Percentiles rank a stretch among this genome's conserved stretches.
phyloP scores from a whole-genome alignment of 2,888 invertebrate genomes.

The Plagodis dolabraria region DNA sequence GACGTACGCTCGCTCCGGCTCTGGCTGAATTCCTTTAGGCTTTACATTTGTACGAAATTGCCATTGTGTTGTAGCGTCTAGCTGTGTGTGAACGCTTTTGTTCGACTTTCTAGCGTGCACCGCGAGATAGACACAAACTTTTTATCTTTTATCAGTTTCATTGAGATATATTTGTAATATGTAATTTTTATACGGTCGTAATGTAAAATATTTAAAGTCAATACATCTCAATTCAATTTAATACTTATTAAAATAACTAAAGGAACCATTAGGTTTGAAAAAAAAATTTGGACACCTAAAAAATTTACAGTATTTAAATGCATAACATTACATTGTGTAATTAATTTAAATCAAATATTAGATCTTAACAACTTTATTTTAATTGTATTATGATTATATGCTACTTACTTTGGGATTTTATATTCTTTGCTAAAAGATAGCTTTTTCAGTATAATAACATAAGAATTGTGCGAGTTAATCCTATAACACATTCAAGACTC shows the following conservation, averaged over 20 bases:
- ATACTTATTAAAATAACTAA: too few species aligned
- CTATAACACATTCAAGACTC: constrained; percentile 32
- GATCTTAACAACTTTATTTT: too few species aligned
- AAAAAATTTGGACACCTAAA: too few species aligned
- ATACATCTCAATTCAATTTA: too few species aligned
- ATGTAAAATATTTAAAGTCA: too few species aligned
- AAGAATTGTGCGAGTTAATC: constrained; percentile 18
- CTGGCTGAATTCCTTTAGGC: constrained; percentile 71
- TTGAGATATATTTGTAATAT: not conserved
- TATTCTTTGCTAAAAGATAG: not conserved
- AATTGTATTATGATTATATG: too few species aligned
- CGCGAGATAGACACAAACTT: constrained; percentile 30
- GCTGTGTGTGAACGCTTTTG: constrained; percentile 37
- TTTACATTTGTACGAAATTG: constrained; percentile 66
- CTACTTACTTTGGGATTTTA: not conserved
- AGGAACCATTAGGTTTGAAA: too few species aligned
- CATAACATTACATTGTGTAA: too few species aligned
- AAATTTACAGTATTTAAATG: too few species aligned
- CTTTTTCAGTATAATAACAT: not conserved
- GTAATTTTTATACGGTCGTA: too few species aligned
- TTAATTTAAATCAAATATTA: too few species aligned
- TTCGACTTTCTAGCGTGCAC: constrained; percentile 31
- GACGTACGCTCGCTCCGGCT: constrained; percentile 71
- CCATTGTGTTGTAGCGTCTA: constrained; percentile 50
- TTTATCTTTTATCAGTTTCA: constrained; percentile 25